phyloP scores from a whole-genome alignment of 2,888 invertebrate species.

The Xestia xanthographa region DNA sequence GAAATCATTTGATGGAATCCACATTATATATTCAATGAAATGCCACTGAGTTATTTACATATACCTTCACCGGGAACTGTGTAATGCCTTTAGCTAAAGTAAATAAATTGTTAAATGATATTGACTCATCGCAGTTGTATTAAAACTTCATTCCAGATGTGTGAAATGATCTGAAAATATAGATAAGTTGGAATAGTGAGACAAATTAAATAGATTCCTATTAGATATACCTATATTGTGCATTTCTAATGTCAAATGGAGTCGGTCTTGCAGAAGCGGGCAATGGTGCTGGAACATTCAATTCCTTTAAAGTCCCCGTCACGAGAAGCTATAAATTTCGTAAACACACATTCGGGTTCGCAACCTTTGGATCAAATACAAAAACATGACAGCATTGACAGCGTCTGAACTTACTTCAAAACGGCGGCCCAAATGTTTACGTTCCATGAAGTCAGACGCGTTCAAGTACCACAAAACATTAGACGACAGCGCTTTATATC shows the following conservation, averaged over 20 bases:
- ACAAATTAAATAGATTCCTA: slow-evolving; percentile 75
- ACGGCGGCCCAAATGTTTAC: too few relatives aligned
- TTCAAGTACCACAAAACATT: too few relatives aligned
- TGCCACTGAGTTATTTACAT: slow-evolving; percentile 52
- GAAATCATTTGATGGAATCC: slow-evolving; percentile 53
- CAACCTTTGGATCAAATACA: too few relatives aligned
- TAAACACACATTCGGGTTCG: too few relatives aligned
- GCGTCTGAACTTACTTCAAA: too few relatives aligned
- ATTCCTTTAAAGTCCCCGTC: too few relatives aligned
- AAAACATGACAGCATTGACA: too few relatives aligned
- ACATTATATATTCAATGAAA: slow-evolving; percentile 46
- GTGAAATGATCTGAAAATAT: slow-evolving; percentile 69
- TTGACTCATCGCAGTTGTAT: slow-evolving; percentile 57
- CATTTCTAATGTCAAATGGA: slow-evolving; percentile 66
- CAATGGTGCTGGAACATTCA: slow-evolving; percentile 7
- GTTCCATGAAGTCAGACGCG: too few relatives aligned
- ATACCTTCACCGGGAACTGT: slow-evolving; percentile 41
- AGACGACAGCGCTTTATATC: too few relatives aligned
- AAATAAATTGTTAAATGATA: slow-evolving; percentile 42
- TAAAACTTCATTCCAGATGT: slow-evolving; percentile 69
- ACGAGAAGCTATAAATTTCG: too few relatives aligned
- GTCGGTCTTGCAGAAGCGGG: slow-evolving; percentile 45
- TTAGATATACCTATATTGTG: slow-evolving; percentile 71
- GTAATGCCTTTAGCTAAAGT: slow-evolving; percentile 51
- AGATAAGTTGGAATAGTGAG: slow-evolving; percentile 55